These are phyloP conservation scores for Lagenorhynchus albirostris DNA, from an alignment of 2,113 vertebrate genomes.

Conservation along the genomic window DNA sequence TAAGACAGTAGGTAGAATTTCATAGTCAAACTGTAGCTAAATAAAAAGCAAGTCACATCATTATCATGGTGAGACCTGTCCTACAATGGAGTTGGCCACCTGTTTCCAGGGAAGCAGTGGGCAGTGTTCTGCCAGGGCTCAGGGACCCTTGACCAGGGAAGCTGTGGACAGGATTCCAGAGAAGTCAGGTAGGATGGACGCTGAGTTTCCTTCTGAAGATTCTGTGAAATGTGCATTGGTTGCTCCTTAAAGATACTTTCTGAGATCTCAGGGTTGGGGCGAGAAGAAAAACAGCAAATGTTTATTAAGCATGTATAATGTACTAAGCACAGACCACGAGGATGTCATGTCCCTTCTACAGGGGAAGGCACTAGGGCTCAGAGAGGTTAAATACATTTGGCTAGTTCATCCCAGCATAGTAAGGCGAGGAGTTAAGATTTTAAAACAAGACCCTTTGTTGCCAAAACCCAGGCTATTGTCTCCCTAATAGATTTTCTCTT, in stretches of 20 bases:
- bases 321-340: background rate
- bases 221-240: background rate
- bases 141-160: background rate
- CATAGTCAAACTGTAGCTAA: background rate
- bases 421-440: background rate
- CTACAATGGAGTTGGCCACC: too few relatives aligned
- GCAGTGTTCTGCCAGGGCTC: background rate
- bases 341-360: accelerated
- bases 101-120: background rate
- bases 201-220: background rate
- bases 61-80: too few relatives aligned
- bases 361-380: background rate
- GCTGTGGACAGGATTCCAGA: background rate
- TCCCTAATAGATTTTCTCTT: background rate
- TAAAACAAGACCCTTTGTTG: background rate
- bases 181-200: too few relatives aligned
- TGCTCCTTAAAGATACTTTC: background rate
- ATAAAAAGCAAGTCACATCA: background rate
- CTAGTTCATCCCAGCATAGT: background rate
- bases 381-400: background rate
- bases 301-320: background rate
- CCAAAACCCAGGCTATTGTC: background rate
- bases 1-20: background rate
- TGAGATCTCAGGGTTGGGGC: background rate
- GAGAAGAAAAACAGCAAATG: background rate